A percentile compares a stretch with the other conserved stretches of the same genome.
phyloP scores from a whole-genome alignment of 2,113 vertebrate species.

The Mastomys natalensis region DNA sequence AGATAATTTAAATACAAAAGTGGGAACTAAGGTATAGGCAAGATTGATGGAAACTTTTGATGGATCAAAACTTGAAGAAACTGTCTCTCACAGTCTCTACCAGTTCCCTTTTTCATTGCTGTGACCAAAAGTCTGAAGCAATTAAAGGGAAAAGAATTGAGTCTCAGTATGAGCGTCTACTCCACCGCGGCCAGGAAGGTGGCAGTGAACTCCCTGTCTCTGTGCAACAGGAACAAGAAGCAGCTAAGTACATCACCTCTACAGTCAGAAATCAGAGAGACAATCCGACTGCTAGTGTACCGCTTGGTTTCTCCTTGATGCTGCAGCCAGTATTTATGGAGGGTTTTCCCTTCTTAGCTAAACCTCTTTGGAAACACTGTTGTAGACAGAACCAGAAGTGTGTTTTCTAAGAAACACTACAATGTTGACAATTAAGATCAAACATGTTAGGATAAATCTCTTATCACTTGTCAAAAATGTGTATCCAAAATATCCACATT shows the following conservation, averaged over 20 bases:
- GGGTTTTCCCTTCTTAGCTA: not conserved
- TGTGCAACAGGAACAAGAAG: too few species aligned
- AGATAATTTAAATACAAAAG: constrained; percentile 12
- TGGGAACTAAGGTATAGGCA: not conserved
- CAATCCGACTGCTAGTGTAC: not conserved
- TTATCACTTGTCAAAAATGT: constrained; percentile 25
- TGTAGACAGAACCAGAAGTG: not conserved
- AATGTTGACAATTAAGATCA: not conserved
- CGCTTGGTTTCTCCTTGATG: not conserved
- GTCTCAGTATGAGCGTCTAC: not conserved
- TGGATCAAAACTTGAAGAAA: not conserved
- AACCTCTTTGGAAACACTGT: not conserved
- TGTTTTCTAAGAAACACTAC: not conserved
- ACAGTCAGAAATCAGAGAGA: not conserved
- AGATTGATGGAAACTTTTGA: not conserved
- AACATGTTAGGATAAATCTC: not conserved
- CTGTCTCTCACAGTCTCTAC: not conserved
- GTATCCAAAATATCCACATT: not conserved
- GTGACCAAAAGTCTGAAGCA: not conserved
- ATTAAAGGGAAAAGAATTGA: not conserved
- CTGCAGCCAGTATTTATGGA: not conserved
- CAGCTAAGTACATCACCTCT: not conserved
- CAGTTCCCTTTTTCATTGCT: not conserved
- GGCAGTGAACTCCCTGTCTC: not conserved
- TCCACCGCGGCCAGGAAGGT: not conserved